Evolutionary conservation across 2,888 invertebrate genomes (phyloP).

Genomic region (Phortica okadai): DNA sequence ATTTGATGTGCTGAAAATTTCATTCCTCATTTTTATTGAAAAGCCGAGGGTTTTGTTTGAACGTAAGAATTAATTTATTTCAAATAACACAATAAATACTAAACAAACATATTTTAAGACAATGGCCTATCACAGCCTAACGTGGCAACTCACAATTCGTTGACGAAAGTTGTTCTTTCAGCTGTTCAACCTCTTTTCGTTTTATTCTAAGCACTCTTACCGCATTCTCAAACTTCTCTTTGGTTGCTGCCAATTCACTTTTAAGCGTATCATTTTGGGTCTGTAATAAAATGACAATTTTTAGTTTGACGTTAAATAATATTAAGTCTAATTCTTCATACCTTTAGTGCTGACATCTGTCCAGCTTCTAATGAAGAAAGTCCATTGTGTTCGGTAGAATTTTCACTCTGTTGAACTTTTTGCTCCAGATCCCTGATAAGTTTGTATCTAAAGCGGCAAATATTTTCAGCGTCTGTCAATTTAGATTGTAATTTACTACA

Average conservation of each 20-base stretch:
- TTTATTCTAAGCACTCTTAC: conserved; percentile 46
- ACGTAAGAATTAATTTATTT: too few species aligned
- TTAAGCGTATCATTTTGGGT: conserved; percentile 2
- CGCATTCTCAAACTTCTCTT: conserved; percentile 49
- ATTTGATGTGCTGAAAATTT: neutral
- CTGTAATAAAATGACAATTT: conserved; percentile 2
- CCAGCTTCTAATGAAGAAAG: conserved; percentile 55
- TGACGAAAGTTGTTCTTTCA: neutral
- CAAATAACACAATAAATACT: too few species aligned
- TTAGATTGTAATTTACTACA: conserved; percentile 60
- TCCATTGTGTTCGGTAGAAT: conserved; percentile 43
- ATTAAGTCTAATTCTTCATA: conserved; percentile 35
- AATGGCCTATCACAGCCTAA: neutral
- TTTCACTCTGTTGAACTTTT: conserved; percentile 56
- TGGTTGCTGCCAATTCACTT: conserved; percentile 26
- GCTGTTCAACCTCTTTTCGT: conserved; percentile 16
- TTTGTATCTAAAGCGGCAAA: conserved; percentile 65
- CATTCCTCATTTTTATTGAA: too few species aligned
- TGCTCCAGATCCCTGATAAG: conserved; percentile 63
- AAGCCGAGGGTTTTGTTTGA: too few species aligned
- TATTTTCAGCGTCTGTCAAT: conserved; percentile 61
- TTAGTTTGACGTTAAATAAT: too few species aligned
- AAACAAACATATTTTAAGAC: neutral
- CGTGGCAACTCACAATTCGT: neutral
- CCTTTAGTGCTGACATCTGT: conserved; percentile 57